Evolutionary conservation across 1,140 invertebrate genomes (phyloP), one percentile per base, ranked within the genome.

Genomic region (Drosophila willistoni): DNA sequence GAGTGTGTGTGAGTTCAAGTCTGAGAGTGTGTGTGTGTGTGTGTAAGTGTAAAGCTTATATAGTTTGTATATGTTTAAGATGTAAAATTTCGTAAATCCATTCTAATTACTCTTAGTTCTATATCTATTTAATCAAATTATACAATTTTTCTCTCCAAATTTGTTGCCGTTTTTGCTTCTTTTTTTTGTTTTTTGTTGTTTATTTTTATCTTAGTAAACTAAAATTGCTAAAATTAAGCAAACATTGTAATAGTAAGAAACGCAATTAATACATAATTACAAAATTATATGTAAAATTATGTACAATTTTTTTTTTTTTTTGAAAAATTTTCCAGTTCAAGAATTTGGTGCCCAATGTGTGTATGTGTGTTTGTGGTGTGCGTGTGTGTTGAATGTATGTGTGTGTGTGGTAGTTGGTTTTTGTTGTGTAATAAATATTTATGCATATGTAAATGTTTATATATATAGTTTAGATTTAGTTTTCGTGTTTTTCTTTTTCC

Each of bases 201-300:
- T 51, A 22, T 29, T 10, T 9, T 14, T 63, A 59, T 64, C 73
- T 76, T 70, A 51, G 19, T 5, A 12, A 77, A 75, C 59, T 55
- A 61, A 79, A 72, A 73, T 72, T 77, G 69, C 77, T 83, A 87
- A 68, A 79, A 73, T 83, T 79, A 84, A 77, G 60, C 68, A 83
- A 79, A 83, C 71, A 70, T 79, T 79, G 73, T 86, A 87, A 69
- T 72, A 71, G 47, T 71, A 66, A 42, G 59, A 79, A 86, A 87
- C 76, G 60, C 65, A 87, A 79, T 82, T 64, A 70, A 79, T 87
- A 86, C 67, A 83, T 87, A 87, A 80, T 87, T 86, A 86, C 84
- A 86, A 89, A 87, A 87, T 83, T 83, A 87, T 83, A 89, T 89
- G 70, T 77, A 77, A 83, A 84, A 39, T 80, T 76, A 83, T 89